Percentiles rank a stretch among this genome's conserved stretches.
Evolutionary conservation across 2,113 vertebrate genomes (phyloP).

Genomic region (Connochaetes taurinus): DNA sequence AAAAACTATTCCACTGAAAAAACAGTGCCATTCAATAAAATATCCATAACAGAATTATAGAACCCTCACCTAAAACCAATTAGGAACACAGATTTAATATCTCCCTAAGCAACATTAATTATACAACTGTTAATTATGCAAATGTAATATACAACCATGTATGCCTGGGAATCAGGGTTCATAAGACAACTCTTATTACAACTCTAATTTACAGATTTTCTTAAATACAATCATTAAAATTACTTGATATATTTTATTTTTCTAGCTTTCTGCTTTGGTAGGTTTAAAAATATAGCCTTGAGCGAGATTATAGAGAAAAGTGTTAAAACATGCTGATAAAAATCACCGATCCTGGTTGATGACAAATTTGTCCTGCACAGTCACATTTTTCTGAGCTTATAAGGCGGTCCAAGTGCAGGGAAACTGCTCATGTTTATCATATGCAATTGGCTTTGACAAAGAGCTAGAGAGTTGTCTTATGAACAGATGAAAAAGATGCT

Average conservation of each 20-base stretch:
- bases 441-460: neutral
- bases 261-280: neutral
- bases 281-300: neutral
- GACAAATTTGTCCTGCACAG: neutral
- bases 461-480: neutral
- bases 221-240: neutral
- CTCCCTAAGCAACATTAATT: neutral
- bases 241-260: neutral
- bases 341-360: neutral
- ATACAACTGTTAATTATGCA: neutral
- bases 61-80: neutral
- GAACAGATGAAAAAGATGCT: neutral
- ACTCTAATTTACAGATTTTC: neutral
- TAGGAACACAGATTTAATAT: rapidly evolving
- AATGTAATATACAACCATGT: neutral
- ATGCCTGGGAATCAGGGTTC: neutral
- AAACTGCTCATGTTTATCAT: neutral
- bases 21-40: neutral
- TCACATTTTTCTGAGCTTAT: neutral
- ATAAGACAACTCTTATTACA: neutral
- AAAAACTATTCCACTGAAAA: neutral
- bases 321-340: neutral
- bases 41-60: neutral
- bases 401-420: neutral
- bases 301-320: neutral